Evolutionary conservation across 1,140 invertebrate species (phyloP).

Genomic region (Bursaphelenchus mucronatus): DNA sequence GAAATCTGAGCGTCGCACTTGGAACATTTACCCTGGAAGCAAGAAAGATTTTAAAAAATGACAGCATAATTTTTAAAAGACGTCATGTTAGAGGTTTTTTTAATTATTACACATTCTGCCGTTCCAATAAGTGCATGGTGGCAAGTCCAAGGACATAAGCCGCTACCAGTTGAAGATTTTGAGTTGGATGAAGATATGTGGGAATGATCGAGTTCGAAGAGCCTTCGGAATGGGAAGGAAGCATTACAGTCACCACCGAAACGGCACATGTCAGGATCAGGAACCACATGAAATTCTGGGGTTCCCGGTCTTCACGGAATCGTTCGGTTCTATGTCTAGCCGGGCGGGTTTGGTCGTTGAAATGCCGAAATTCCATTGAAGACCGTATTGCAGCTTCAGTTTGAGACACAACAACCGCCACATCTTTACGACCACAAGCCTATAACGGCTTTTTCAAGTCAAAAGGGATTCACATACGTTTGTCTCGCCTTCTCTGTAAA

Average conservation of each 20-base stretch:
- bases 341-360: background rate
- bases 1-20: no score
- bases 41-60: no score
- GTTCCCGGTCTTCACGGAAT: background rate
- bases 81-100: no score
- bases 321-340: background rate
- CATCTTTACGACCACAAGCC: slow-evolving; percentile 16
- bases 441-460: slow-evolving; percentile 2
- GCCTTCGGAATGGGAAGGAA: background rate
- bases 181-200: slow-evolving; percentile 7
- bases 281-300: slow-evolving; percentile 9
- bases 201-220: slow-evolving; percentile 1
- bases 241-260: slow-evolving; percentile 7
- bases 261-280: background rate
- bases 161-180: slow-evolving; percentile 14
- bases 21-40: no score
- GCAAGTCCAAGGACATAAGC: slow-evolving; percentile 10
- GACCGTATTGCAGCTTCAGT: background rate
- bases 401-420: background rate
- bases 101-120: slow-evolving; percentile 9
- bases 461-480: slow-evolving; percentile 17
- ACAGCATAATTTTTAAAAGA: no score
- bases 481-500: slow-evolving; percentile 19
- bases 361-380: slow-evolving; percentile 1
- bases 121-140: slow-evolving; percentile 3